Evolutionary conservation across 2,888 invertebrate species (phyloP).

Genomic region (Lasioglossum calceatum): DNA sequence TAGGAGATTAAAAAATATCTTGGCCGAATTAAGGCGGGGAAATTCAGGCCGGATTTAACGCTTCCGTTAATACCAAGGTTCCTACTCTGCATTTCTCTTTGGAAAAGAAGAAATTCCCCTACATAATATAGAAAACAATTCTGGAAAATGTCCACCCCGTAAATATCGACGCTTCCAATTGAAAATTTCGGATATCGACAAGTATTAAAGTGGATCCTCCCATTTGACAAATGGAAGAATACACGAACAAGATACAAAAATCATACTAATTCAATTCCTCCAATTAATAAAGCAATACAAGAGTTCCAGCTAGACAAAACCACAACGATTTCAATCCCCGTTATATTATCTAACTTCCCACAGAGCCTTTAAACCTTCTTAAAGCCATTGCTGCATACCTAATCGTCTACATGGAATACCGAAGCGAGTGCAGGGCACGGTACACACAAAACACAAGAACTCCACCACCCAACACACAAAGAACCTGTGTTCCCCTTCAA

Average conservation of each 20-base stretch:
- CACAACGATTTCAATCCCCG: background rate
- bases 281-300: background rate
- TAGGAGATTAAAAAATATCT: background rate
- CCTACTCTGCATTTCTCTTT: background rate
- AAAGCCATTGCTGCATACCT: background rate
- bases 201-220: background rate
- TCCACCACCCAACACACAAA: background rate
- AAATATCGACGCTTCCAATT: background rate
- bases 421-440: background rate
- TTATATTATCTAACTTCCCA: background rate
- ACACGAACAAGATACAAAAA: background rate
- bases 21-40: background rate
- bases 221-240: background rate
- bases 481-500: background rate
- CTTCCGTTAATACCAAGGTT: background rate
- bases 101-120: background rate
- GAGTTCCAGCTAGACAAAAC: background rate
- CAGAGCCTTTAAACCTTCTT: background rate
- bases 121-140: background rate
- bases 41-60: background rate
- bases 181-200: background rate
- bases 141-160: background rate
- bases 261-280: background rate
- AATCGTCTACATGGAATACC: background rate
- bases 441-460: background rate